Conservation (phyloP, 2,113 vertebrate genomes). For the Vulpes ferrilata region DNA sequence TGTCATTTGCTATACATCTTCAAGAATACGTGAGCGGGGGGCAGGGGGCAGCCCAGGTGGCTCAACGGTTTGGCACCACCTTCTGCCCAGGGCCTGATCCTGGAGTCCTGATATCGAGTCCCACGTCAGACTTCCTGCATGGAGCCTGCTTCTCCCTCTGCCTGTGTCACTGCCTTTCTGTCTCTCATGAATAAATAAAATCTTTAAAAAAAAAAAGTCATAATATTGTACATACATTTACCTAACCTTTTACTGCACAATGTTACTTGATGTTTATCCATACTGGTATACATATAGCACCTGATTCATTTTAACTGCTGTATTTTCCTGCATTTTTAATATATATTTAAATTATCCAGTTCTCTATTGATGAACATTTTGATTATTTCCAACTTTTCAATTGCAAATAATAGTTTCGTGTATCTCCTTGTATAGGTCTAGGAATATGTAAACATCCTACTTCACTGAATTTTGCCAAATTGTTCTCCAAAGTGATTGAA, state of each 20-base stretch:
- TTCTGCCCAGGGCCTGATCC: no score
- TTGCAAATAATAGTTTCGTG: neutral
- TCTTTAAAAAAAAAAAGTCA: no score
- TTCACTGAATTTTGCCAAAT: neutral
- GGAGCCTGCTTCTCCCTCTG: no score
- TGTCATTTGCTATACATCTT: neutral
- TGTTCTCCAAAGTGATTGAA: neutral
- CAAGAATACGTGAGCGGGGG: neutral
- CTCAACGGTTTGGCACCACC: no score
- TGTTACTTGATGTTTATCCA: neutral
- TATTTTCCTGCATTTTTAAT: neutral
- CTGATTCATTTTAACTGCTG: neutral
- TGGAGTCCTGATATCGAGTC: no score
- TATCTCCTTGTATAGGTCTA: neutral
- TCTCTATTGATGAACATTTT: neutral
- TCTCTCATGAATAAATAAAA: no score
- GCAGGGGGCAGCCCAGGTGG: no score
- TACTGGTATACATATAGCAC: neutral
- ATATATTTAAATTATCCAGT: neutral
- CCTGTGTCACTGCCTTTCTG: no score
- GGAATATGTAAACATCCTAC: neutral
- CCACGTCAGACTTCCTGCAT: no score
- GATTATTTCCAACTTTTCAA: constrained; percentile 12
- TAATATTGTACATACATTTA: neutral
- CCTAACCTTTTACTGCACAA: neutral